These are phyloP conservation scores for Panonychus citri DNA, from an alignment of 1,140 invertebrate species.

Conservation along the genomic window DNA sequence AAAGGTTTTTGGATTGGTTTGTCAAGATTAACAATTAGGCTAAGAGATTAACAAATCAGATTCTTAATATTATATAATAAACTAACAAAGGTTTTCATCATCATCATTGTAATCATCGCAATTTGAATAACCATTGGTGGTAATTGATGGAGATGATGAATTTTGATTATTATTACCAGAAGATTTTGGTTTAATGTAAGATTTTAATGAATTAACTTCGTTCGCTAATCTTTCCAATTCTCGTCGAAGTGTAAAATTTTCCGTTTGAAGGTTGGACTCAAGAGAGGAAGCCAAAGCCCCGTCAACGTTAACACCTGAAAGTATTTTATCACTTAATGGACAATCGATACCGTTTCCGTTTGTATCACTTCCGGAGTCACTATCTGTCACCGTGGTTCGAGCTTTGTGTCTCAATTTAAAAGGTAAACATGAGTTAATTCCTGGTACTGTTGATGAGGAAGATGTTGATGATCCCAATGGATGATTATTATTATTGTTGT, in stretches of 20 bases:
- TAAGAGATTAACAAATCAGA: too few species aligned
- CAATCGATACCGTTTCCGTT: conserved; percentile 23
- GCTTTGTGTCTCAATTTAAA: conserved; percentile 75
- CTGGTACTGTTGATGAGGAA: conserved; percentile 13
- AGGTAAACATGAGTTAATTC: conserved; percentile 33
- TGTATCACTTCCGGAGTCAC: neutral
- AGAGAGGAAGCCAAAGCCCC: neutral
- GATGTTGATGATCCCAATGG: conserved; percentile 11
- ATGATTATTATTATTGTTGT: neutral
- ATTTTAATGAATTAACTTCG: conserved; percentile 66
- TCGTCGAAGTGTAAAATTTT: conserved; percentile 46
- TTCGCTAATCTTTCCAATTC: conserved; percentile 64
- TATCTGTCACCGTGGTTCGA: conserved; percentile 29
- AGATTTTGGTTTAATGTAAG: neutral
- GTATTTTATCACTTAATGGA: neutral
- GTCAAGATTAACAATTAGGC: too few species aligned
- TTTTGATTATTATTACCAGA: too few species aligned
- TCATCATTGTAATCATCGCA: too few species aligned
- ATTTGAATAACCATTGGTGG: too few species aligned
- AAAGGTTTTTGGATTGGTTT: too few species aligned
- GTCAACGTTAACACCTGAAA: neutral
- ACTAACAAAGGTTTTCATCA: too few species aligned
- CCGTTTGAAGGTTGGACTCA: conserved; percentile 26
- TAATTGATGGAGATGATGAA: too few species aligned
- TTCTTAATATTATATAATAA: too few species aligned